A percentile compares a stretch with the other conserved stretches of the same genome.
Conservation (phyloP, 2,888 invertebrate species). For the Zootermopsis nevadensis region DNA sequence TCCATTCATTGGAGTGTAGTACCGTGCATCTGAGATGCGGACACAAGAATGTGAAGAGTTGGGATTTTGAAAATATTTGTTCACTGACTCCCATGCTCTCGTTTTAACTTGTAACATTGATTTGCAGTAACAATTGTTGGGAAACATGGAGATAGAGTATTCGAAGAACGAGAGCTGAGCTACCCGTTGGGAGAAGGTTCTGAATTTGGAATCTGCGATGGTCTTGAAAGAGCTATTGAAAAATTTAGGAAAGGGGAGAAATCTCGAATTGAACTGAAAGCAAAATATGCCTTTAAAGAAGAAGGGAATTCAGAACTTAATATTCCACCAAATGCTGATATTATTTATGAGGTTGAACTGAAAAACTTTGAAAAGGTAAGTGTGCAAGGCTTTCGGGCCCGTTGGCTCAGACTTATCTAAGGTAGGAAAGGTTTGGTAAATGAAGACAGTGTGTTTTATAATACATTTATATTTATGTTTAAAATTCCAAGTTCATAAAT, state of each 20-base stretch:
- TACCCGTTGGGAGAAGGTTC: slow-evolving; percentile 89
- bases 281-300: slow-evolving; percentile 84
- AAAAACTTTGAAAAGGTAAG: slow-evolving; percentile 84
- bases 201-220: slow-evolving; percentile 79
- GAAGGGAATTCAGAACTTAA: slow-evolving; percentile 75
- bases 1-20: no score
- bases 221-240: slow-evolving; percentile 83
- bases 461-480: no score
- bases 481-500: no score
- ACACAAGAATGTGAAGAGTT: no score
- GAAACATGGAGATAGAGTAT: slow-evolving; percentile 71
- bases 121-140: slow-evolving; percentile 79
- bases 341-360: slow-evolving; percentile 85
- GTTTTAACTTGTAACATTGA: background rate
- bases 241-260: slow-evolving; percentile 86
- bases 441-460: no score
- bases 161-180: slow-evolving; percentile 85
- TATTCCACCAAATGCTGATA: slow-evolving; percentile 81
- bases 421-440: no score
- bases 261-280: slow-evolving; percentile 77
- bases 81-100: background rate
- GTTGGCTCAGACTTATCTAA: no score
- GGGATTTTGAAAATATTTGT: no score
- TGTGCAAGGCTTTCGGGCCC: background rate
- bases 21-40: no score